Conservation (phyloP, 2,113 vertebrate species). For the Gila orcuttii region DNA sequence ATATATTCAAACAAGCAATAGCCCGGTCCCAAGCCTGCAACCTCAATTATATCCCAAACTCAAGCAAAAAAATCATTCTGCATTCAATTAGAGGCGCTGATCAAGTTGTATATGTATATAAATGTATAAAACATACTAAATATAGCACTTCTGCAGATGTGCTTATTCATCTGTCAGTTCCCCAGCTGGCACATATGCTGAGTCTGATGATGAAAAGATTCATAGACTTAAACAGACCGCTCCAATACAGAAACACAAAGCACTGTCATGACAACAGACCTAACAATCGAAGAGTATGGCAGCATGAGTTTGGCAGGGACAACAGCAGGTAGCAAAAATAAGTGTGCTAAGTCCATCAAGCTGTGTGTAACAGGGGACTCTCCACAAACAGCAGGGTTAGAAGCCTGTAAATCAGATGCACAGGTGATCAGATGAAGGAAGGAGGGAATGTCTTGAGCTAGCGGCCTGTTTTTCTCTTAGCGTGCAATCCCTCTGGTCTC, state of each 20-base stretch:
- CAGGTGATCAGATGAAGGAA: constrained; percentile 38
- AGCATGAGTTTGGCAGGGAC: constrained; percentile 22
- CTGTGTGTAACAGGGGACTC: constrained; percentile 25
- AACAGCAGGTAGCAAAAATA: constrained; percentile 39
- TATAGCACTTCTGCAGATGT: constrained; percentile 19
- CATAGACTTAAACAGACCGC: not conserved
- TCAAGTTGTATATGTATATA: constrained; percentile 22
- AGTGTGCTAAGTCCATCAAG: constrained; percentile 39
- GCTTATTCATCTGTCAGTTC: constrained; percentile 23
- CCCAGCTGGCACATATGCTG: constrained; percentile 14
- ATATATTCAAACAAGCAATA: not conserved
- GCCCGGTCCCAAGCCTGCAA: not conserved
- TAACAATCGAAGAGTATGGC: constrained; percentile 30
- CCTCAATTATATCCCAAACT: not conserved
- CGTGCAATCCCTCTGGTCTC: constrained; percentile 24
- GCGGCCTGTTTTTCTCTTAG: constrained; percentile 27
- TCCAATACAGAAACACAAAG: constrained; percentile 21
- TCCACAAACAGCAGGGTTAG: constrained; percentile 31
- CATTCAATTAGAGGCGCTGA: constrained; percentile 15
- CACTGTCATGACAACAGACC: constrained; percentile 38
- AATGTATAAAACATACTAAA: constrained; percentile 12
- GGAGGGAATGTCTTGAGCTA: not conserved
- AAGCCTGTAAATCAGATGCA: constrained; percentile 24
- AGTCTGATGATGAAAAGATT: constrained; percentile 26
- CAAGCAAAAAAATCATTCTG: not conserved